Conservation (phyloP, 2,888 invertebrate species). For the Masnerella sp. region DNA sequence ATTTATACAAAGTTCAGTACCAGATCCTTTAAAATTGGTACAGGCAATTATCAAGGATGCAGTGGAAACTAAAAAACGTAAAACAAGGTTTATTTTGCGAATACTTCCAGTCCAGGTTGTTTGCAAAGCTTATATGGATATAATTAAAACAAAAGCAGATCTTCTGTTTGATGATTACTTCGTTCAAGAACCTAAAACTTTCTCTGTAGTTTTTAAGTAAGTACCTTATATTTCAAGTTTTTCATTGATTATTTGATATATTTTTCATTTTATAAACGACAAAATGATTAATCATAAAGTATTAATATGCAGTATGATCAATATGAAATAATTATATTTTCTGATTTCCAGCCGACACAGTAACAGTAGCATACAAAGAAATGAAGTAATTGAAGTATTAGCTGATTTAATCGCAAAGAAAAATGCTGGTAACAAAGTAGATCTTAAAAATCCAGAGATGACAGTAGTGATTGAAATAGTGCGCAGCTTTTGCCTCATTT, state of each 20-base stretch:
- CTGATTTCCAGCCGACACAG: constrained; percentile 83
- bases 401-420: constrained; percentile 85
- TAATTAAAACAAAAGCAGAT: constrained; percentile 84
- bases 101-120: constrained; percentile 86
- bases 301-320: too few species aligned
- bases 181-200: constrained; percentile 84
- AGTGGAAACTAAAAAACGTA: constrained; percentile 82
- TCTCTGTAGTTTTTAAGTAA: constrained; percentile 86
- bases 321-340: constrained; percentile 20
- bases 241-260: neutral
- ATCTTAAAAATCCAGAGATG: constrained; percentile 87
- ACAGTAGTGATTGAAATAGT: constrained; percentile 91
- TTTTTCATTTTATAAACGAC: neutral
- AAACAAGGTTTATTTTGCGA: constrained; percentile 87
- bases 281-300: too few species aligned
- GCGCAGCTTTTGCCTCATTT: constrained; percentile 87
- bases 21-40: constrained; percentile 86
- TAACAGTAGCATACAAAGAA: constrained; percentile 85
- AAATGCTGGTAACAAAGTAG: constrained; percentile 86
- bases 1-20: constrained; percentile 89
- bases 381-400: constrained; percentile 85
- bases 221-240: constrained; percentile 49
- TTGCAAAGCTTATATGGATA: constrained; percentile 89
- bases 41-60: constrained; percentile 86
- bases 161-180: constrained; percentile 87